phyloP scores from a whole-genome alignment of 2,888 invertebrate genomes.

The Sinopyrophorus schimmeli region DNA sequence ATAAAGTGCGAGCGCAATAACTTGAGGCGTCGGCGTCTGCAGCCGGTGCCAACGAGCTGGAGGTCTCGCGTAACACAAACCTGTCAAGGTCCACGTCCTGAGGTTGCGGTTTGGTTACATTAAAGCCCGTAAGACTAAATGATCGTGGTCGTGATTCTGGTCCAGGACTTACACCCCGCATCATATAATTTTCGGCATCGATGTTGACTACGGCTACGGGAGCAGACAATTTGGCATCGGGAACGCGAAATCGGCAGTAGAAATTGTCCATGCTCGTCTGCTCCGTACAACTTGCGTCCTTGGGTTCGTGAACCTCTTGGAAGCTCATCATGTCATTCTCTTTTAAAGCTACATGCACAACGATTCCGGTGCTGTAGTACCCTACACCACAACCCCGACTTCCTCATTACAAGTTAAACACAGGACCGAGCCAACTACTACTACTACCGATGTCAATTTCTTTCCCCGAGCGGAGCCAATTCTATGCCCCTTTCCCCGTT shows the following conservation, averaged over 20 bases:
- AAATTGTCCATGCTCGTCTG: slow-evolving; percentile 38
- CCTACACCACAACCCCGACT: slow-evolving; percentile 17
- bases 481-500: slow-evolving; percentile 34
- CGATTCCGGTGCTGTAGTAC: slow-evolving; percentile 39
- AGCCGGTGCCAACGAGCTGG: slow-evolving; percentile 44
- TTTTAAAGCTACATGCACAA: slow-evolving; percentile 45
- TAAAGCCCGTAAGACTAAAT: slow-evolving; percentile 36
- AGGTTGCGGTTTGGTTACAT: slow-evolving; percentile 33
- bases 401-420: slow-evolving; percentile 10
- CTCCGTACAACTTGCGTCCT: slow-evolving; percentile 34
- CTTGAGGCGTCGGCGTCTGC: slow-evolving; percentile 38
- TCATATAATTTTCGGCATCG: slow-evolving; percentile 60
- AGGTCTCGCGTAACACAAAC: slow-evolving; percentile 51
- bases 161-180: slow-evolving; percentile 53
- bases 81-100: slow-evolving; percentile 45
- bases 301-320: slow-evolving; percentile 43
- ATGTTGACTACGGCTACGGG: slow-evolving; percentile 53
- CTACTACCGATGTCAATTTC: slow-evolving; percentile 34
- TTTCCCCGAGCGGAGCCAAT: slow-evolving; percentile 34
- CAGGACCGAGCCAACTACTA: slow-evolving; percentile 31
- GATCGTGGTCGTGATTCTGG: slow-evolving; percentile 40
- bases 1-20: slow-evolving; percentile 55
- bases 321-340: slow-evolving; percentile 47
- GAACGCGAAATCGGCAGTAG: slow-evolving; percentile 38
- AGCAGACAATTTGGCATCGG: slow-evolving; percentile 35